Base-by-base conservation (phyloP, 2,888 invertebrate species). In the Phlogophora meticulosa region DNA sequence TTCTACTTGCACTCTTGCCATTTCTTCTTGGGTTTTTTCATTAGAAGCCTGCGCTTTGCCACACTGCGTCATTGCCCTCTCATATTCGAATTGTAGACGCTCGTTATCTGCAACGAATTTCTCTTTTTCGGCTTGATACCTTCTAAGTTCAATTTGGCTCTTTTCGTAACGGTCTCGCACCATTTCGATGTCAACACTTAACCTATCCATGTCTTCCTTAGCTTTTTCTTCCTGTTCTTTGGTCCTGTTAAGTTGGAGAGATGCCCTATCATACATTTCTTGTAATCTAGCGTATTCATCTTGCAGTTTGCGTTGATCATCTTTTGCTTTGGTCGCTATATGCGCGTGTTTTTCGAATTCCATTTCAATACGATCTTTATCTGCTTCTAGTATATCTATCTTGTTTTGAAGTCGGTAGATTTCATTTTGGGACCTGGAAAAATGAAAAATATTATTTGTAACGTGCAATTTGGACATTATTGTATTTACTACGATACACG, bases 171-270 rank as follows among this genome's bases (percentile, higher is more conserved):
- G 96, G 83, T 99, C 98, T 52, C 98, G 96, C 74, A 98, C 97
- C 96, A 98, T 98, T 90, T 98, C 98, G 32, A 98, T 96, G 85
- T 98, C 98, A 59, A 98, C 97, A 80, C 97, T 94, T 80, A 98
- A 89, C 81, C 98, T 96, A 84, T 98, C 98, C 87, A 98, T 95
- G 81, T 98, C 98, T 87, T 98, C 98, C 85, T 98, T 98, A 34
- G 98, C 97, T 89, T 98, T 98, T 82, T 99, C 98, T 94, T 99
- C 99, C 83, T 97, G 96, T 91, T 99, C 99, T 91, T 98, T 98
- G 59, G 98, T 97, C 81, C 98, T 96, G 65, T 97, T 97, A 32
- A 98, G 95, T 90, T 99, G 98, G 82, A 98, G 95, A 13, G 98
- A 97, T 17, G 98, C 97, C 76, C 98, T 96, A 85, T 98, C 98